phyloP scores from a whole-genome alignment of 2,888 invertebrate species.

The Meiosimyza decipiens region DNA sequence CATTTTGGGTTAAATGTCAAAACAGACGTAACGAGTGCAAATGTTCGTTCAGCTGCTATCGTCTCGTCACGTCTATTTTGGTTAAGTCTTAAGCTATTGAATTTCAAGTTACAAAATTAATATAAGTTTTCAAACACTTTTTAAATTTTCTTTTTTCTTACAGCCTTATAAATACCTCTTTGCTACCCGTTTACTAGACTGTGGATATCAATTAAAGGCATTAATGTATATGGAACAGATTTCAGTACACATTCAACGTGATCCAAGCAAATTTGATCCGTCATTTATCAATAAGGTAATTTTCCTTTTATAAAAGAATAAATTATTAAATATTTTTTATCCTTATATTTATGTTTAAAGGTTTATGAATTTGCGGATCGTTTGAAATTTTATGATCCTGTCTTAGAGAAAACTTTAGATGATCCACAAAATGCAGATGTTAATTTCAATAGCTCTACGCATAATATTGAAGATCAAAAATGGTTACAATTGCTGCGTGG shows the following conservation, averaged over 20 bases:
- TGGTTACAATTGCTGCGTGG: constrained; percentile 64
- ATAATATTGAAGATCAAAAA: constrained; percentile 60
- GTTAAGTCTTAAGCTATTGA: too few species aligned
- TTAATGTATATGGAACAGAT: constrained; percentile 87
- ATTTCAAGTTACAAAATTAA: too few species aligned
- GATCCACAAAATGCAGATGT: constrained; percentile 58
- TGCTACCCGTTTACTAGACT: constrained; percentile 81
- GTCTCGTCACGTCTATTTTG: too few species aligned
- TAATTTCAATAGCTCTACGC: constrained; percentile 50
- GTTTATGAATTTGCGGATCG: constrained; percentile 71
- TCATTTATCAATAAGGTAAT: constrained; percentile 69
- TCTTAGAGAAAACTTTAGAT: constrained; percentile 59
- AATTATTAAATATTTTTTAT: not conserved
- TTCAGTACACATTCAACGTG: constrained; percentile 73
- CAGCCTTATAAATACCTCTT: constrained; percentile 88
- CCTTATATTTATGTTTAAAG: constrained; percentile 44
- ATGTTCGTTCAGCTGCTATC: too few species aligned
- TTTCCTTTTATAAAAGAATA: not conserved
- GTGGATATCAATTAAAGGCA: constrained; percentile 83
- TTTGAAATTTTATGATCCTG: constrained; percentile 78
- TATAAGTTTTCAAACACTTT: too few species aligned
- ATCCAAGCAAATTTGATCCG: constrained; percentile 69
- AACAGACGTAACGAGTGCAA: too few species aligned
- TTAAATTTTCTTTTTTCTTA: constrained; percentile 45
- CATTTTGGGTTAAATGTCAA: too few species aligned